These are phyloP conservation scores for Gallinago nigripennis DNA, from an alignment of 2,797 vertebrate genomes.

Conservation along the genomic window DNA sequence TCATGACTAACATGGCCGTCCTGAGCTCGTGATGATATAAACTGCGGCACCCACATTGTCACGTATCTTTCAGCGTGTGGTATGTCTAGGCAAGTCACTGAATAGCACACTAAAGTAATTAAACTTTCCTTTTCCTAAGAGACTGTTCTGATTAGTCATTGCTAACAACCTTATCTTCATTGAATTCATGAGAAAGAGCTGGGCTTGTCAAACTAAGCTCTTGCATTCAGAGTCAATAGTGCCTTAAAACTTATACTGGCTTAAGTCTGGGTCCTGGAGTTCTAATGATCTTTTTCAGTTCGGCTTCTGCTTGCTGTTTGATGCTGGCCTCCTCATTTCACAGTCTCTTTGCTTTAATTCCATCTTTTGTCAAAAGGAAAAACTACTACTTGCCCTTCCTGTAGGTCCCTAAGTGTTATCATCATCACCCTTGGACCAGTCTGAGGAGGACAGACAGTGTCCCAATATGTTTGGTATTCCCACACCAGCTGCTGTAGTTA, in stretches of 20 bases:
- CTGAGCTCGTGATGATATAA: conserved; percentile 27
- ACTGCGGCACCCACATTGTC: conserved; percentile 58
- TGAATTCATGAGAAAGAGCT: conserved; percentile 17
- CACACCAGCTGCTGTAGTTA: neutral
- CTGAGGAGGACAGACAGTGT: neutral
- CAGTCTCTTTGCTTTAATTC: conserved; percentile 24
- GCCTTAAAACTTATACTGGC: neutral
- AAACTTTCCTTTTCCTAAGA: conserved; percentile 34
- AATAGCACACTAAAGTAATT: conserved; percentile 21
- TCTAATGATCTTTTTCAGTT: neutral
- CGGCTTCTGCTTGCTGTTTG: neutral
- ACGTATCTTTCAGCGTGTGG: conserved; percentile 48
- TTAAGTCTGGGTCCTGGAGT: neutral
- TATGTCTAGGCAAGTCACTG: conserved; percentile 49
- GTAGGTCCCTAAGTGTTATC: neutral
- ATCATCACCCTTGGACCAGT: neutral
- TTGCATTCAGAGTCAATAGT: neutral
- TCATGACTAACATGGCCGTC: conserved; percentile 53
- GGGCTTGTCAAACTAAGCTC: neutral
- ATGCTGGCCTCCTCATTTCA: neutral
- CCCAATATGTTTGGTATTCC: neutral
- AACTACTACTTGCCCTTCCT: neutral
- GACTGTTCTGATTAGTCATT: conserved; percentile 47
- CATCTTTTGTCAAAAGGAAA: neutral
- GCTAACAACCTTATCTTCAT: conserved; percentile 21